phyloP scores from a whole-genome alignment of 2,113 vertebrate genomes.

The Cairina moschata region DNA sequence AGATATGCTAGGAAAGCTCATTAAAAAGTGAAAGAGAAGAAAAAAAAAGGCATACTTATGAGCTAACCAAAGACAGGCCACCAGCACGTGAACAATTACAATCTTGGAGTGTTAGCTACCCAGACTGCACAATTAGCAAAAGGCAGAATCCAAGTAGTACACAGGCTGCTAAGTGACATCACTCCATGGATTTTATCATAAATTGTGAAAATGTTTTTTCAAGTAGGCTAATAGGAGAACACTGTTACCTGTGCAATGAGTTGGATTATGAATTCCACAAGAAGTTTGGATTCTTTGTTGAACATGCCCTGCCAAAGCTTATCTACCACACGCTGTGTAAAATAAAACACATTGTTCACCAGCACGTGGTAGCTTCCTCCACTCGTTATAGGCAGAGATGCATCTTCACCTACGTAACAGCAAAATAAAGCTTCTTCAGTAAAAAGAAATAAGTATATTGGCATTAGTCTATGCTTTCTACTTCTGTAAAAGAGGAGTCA shows the following conservation, averaged over 20 bases:
- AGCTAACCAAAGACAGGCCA: background rate
- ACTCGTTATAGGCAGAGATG: slow-evolving; percentile 92
- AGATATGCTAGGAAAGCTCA: background rate
- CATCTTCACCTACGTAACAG: slow-evolving; percentile 89
- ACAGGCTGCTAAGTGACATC: background rate
- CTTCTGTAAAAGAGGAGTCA: background rate
- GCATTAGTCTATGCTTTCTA: background rate
- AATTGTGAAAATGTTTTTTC: background rate
- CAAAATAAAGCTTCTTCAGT: background rate
- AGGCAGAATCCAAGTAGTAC: background rate
- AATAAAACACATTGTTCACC: slow-evolving; percentile 99
- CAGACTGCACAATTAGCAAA: background rate
- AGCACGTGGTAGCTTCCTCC: slow-evolving; percentile 95
- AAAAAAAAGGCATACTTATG: background rate
- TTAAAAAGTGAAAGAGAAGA: background rate
- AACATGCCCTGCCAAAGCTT: slow-evolving; percentile 99
- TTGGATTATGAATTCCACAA: slow-evolving; percentile 98
- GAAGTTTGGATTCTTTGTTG: slow-evolving; percentile 98
- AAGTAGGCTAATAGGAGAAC: background rate
- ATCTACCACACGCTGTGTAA: slow-evolving; percentile 97
- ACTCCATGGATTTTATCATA: background rate
- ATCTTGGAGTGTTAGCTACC: background rate
- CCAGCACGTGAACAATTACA: background rate
- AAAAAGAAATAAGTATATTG: background rate
- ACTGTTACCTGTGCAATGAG: slow-evolving; percentile 93